Evolutionary conservation across 2,113 vertebrate genomes (phyloP).

Genomic region (Oxyura jamaicensis): DNA sequence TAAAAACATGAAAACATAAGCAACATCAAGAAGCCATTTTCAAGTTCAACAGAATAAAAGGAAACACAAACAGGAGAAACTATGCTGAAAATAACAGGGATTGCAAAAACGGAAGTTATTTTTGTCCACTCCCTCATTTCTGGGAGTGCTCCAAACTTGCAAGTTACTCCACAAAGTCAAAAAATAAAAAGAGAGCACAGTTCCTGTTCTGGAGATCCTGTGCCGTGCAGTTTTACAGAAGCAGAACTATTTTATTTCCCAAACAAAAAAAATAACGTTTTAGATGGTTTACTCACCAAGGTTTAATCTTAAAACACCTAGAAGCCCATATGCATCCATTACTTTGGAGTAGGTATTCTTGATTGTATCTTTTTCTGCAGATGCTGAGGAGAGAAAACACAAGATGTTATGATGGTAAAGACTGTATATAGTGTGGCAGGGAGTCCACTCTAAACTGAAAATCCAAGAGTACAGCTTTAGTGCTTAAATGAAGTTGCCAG

Average conservation of each 20-base stretch:
- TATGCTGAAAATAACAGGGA: background rate
- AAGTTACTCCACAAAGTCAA: background rate
- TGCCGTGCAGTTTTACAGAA: background rate
- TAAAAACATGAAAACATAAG: background rate
- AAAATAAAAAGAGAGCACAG: background rate
- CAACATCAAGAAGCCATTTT: background rate
- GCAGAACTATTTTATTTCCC: background rate
- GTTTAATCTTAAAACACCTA: slow-evolving; percentile 94
- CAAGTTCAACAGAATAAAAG: background rate
- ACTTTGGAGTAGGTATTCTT: slow-evolving; percentile 91
- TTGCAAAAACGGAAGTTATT: slow-evolving; percentile 12
- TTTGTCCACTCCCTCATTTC: slow-evolving; percentile 1
- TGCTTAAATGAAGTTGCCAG: rapidly evolving
- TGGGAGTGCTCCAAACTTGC: background rate
- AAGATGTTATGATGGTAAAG: background rate
- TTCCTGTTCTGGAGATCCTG: background rate
- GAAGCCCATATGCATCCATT: slow-evolving; percentile 93
- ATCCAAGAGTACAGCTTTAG: background rate
- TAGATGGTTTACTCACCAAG: slow-evolving; percentile 84
- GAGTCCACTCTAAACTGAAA: background rate
- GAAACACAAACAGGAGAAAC: background rate
- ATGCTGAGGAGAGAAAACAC: slow-evolving; percentile 64
- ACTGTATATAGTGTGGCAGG: background rate
- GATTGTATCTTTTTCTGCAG: slow-evolving; percentile 95
- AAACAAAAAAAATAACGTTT: background rate